These are phyloP conservation scores for Scaeva pyrastri DNA, from an alignment of 2,888 invertebrate genomes.

Conservation along the genomic window DNA sequence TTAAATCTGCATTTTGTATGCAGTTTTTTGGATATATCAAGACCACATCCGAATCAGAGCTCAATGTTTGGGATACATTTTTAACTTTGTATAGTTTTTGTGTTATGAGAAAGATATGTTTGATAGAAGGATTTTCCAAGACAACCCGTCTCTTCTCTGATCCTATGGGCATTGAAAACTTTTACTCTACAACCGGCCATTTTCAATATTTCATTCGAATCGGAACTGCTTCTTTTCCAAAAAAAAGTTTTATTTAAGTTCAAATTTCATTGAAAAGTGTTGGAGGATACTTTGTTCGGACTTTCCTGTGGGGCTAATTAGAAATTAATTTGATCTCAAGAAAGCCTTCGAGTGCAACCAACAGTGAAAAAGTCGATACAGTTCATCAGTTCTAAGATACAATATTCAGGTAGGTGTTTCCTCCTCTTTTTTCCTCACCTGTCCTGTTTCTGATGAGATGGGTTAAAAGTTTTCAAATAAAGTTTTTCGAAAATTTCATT, in stretches of 20 bases:
- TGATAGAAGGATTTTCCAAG: too few species aligned
- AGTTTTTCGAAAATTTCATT: conserved; percentile 62
- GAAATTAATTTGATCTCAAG: conserved; percentile 64
- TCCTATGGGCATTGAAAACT: not conserved
- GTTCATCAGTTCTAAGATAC: conserved; percentile 19
- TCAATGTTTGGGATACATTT: too few species aligned
- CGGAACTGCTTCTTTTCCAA: conserved; percentile 19
- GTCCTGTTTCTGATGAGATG: not conserved
- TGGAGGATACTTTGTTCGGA: conserved; percentile 20
- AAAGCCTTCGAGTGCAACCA: conserved; percentile 37
- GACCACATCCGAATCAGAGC: too few species aligned
- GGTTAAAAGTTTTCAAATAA: conserved; percentile 69
- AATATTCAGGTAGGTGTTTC: not conserved
- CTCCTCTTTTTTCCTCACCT: conserved; percentile 3
- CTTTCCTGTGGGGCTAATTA: conserved; percentile 69
- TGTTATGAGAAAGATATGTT: too few species aligned
- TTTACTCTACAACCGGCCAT: not conserved
- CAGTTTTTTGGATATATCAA: too few species aligned
- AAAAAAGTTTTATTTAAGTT: conserved; percentile 35
- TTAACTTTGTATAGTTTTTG: too few species aligned
- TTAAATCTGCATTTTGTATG: too few species aligned
- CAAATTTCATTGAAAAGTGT: not conserved
- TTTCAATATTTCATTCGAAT: conserved; percentile 30
- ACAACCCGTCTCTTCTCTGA: not conserved
- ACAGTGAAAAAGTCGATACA: conserved; percentile 23